Base-by-base conservation (phyloP, 2,888 invertebrate genomes). In the Phalera bucephala region DNA sequence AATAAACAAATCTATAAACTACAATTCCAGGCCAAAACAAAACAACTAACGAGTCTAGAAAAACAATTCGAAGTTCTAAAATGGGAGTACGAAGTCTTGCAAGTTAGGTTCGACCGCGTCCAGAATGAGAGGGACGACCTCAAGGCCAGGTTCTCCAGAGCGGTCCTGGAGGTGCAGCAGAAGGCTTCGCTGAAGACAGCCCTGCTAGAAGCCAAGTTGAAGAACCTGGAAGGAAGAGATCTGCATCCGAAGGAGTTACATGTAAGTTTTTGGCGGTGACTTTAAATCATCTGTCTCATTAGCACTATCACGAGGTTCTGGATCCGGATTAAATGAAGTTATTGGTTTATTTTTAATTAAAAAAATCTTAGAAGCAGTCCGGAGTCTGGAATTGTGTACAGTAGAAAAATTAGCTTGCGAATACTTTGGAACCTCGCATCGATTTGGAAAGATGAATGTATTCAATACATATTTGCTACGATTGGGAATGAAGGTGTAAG, bases 161-260 rank as follows among this genome's bases (percentile, higher is more conserved):
- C 96, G 0, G 93, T 98, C 30, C 86, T 96, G 25, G 97, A 97
- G 66, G 92, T 97, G 2, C 97, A 97, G 72, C 96, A 97, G 74
- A 95, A 95, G 72, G 94, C 95, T 0, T 94, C 95, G 3, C 78
- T 95, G 60, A 96, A 95, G 76, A 95, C 95, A 50, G 93, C 96
- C 0, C 79, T 97, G 3, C 78, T 98, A 31, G 96, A 97, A 92
- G 94, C 79, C 83, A 95, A 67, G 93, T 92, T 80, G 91, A 94
- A 45, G 88, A 95, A 65, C 85, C 93, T 64, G 92, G 93, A 64
- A 92, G 95, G 83, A 78, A 94, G 47, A 57, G 95, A 57, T 79
- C 85, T 53, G 80, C 93, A 46, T 75, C 94, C 62, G 73, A 92
- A 29, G 48, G 90, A 93, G 60, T 80, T 94, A 8, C 93, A 92